phyloP scores from a whole-genome alignment of 2,113 vertebrate genomes.

The Coreoperca whiteheadi region DNA sequence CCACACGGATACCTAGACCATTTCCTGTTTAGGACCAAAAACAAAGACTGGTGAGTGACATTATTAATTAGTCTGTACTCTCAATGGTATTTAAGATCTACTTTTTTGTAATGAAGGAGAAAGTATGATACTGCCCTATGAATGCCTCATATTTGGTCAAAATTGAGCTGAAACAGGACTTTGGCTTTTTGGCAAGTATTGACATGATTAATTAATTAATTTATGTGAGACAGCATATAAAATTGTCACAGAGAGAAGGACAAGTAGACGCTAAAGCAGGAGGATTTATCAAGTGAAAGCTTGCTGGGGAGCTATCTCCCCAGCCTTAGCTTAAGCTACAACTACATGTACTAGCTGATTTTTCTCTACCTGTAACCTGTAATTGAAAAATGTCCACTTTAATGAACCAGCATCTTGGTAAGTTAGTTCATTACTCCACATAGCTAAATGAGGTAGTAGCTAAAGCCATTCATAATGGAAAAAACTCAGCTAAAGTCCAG shows the following conservation, averaged over 20 bases:
- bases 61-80: neutral
- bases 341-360: too few relatives aligned
- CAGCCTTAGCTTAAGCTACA: too few relatives aligned
- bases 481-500: neutral
- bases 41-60: neutral
- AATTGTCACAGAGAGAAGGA: too few relatives aligned
- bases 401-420: neutral
- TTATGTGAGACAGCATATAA: too few relatives aligned
- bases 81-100: neutral
- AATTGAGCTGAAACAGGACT: neutral
- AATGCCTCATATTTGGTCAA: neutral
- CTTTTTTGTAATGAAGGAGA: neutral
- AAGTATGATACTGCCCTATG: neutral
- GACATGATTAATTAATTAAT: too few relatives aligned
- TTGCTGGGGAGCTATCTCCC: too few relatives aligned
- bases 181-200: too few relatives aligned
- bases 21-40: constrained; percentile 86
- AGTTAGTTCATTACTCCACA: neutral
- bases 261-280: too few relatives aligned
- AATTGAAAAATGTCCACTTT: neutral
- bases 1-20: constrained; percentile 94
- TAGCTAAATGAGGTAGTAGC: neutral
- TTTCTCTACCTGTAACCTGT: too few relatives aligned
- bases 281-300: too few relatives aligned
- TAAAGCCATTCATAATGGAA: neutral